Evolutionary conservation across 2,113 vertebrate species (phyloP).

Genomic region (Pangasianodon hypophthalmus): DNA sequence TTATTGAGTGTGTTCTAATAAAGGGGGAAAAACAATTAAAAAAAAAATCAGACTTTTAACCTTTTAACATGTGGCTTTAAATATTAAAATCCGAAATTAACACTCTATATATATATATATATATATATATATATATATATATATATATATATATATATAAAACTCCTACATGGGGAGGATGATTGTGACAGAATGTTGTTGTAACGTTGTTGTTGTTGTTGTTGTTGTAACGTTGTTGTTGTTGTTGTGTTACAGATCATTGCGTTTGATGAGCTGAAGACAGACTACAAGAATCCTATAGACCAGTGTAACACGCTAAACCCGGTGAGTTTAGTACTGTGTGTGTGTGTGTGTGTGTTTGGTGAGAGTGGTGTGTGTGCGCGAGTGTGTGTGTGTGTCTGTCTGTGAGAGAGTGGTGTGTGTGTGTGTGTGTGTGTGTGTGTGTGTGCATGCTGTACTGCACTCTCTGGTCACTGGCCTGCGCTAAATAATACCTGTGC

Average conservation of each 20-base stretch:
- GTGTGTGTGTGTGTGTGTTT: neutral
- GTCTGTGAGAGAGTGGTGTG: conserved; percentile 53
- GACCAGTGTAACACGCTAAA: conserved; percentile 99
- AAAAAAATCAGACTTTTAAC: too few relatives aligned
- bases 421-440: neutral
- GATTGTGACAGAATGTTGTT: too few relatives aligned
- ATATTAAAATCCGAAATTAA: too few relatives aligned
- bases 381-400: neutral
- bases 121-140: too few relatives aligned
- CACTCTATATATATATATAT: too few relatives aligned
- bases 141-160: too few relatives aligned
- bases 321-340: conserved; percentile 86
- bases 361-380: neutral
- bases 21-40: too few relatives aligned
- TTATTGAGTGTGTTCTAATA: too few relatives aligned
- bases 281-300: conserved; percentile 99
- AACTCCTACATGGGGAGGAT: too few relatives aligned
- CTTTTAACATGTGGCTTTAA: too few relatives aligned
- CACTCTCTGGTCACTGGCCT: conserved; percentile 36
- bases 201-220: too few relatives aligned
- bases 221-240: neutral
- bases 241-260: conserved; percentile 82
- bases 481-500: conserved; percentile 76
- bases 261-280: conserved; percentile 98
- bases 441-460: conserved; percentile 61